Base-by-base conservation (phyloP, 2,113 vertebrate species). In the Pelecanoides urinatrix region DNA sequence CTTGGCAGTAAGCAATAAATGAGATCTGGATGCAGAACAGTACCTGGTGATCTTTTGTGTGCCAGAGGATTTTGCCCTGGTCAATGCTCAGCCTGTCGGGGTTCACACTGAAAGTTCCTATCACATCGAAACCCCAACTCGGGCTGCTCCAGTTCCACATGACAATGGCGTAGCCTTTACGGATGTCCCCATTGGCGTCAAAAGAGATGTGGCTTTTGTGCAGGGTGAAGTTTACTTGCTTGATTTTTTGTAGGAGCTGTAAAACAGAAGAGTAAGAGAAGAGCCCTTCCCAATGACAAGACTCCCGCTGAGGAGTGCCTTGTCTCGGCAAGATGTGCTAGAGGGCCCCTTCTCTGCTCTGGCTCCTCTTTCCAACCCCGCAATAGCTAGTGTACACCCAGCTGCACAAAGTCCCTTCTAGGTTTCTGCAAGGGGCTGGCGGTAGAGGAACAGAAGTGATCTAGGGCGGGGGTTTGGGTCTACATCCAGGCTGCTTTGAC, bases 151-250 rank as follows among this genome's bases (percentile, higher is more conserved):
- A 97, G 20, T 98, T 98, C 99, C 99, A 99, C 89, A 94, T 96
- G 59, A 99, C 32, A 7, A 99, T 92, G 29, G 98, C 74, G 9
- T 98, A 99, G 34, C 94, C 94, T 49, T 97, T 97, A 20, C n/a
- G 65, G 10, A 97, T 94, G 78, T 99, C 98, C 32, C 98, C 98
- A 0, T 97, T 95, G 42, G 94, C 38, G 19, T 99, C 96, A 40
- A 99, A 99, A 10, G 94, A 77, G 79, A 99, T 82, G 25, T 1
- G 90, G n/a, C 96, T 93, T 14, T 98, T 85, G 8, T 98, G 93
- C 21, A 99, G 96, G 26, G 90, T 98, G 90, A 99, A 99, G 78
- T 99, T 98, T 40, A 98, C 98, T 70, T 96, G 97, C 86, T 58
- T 97, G 53, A 98, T 94, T 89, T 97, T 92, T 50, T 96, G 91